A percentile compares a stretch with the other conserved stretches of the same genome.
These are phyloP conservation scores for Zaprionus inermis DNA, from an alignment of 1,140 invertebrate species.

Conservation along the genomic window DNA sequence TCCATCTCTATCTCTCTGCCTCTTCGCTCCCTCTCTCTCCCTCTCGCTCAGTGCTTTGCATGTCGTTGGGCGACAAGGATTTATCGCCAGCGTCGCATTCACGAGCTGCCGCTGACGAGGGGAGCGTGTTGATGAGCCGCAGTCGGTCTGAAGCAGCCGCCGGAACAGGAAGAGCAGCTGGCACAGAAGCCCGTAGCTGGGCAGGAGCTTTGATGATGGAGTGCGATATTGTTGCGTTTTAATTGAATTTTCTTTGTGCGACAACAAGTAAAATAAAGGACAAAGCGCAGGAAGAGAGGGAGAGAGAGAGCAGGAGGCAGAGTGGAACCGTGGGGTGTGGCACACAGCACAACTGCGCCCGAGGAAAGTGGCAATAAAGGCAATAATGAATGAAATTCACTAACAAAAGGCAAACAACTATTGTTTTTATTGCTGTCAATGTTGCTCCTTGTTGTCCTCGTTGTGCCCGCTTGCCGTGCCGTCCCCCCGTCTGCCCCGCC, in stretches of 20 bases:
- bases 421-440: constrained; percentile 76
- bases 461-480: background rate
- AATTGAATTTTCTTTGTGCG: constrained; percentile 84
- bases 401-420: constrained; percentile 79
- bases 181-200: constrained; percentile 11
- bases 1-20: background rate
- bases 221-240: constrained; percentile 83
- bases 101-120: constrained; percentile 28
- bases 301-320: no score
- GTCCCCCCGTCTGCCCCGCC: background rate
- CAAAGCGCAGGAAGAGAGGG: constrained; percentile 17
- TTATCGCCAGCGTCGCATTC: constrained; percentile 62
- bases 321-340: no score
- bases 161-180: constrained; percentile 19
- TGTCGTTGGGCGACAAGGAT: constrained; percentile 71
- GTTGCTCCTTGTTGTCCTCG: constrained; percentile 13
- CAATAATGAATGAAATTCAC: constrained; percentile 79
- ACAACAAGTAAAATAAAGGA: constrained; percentile 61
- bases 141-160: constrained; percentile 1
- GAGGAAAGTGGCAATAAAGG: constrained; percentile 70
- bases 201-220: constrained; percentile 73
- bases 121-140: constrained; percentile 45
- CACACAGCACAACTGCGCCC: constrained; percentile 2
- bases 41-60: constrained; percentile 50
- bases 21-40: background rate